phyloP scores from a whole-genome alignment of 2,113 vertebrate species.

The Oreochromis tanganicae region DNA sequence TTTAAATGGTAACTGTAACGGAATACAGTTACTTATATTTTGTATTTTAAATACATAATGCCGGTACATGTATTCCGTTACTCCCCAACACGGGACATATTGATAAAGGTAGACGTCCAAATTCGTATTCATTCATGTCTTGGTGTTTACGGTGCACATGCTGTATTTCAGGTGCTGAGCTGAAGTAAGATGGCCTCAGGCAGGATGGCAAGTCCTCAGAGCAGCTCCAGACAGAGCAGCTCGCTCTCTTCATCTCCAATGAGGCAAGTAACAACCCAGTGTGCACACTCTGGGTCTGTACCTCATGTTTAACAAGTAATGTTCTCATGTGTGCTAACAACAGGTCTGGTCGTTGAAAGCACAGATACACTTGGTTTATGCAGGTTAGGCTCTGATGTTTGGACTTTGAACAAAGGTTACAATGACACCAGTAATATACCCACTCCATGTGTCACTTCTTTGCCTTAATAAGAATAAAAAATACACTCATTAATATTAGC shows the following conservation, averaged over 20 bases:
- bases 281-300: background rate
- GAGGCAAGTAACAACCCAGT: slow-evolving; percentile 71
- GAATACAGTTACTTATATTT: background rate
- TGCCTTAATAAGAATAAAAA: background rate
- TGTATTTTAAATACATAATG: background rate
- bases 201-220: slow-evolving; percentile 79
- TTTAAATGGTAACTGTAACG: background rate
- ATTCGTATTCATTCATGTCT: background rate
- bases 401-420: background rate
- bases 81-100: background rate
- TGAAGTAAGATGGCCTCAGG: slow-evolving; percentile 50
- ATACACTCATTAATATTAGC: background rate
- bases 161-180: slow-evolving; percentile 54
- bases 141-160: background rate
- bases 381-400: background rate
- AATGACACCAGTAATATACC: background rate
- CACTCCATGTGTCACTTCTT: background rate
- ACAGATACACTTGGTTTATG: background rate
- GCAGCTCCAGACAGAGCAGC: slow-evolving; percentile 71
- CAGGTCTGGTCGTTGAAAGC: background rate
- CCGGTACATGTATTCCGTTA: background rate
- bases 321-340: background rate
- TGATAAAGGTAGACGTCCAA: background rate
- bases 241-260: slow-evolving; percentile 77
- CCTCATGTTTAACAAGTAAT: background rate